These are phyloP conservation scores for Coreius guichenoti DNA, from an alignment of 2,797 vertebrate genomes.

Conservation along the genomic window DNA sequence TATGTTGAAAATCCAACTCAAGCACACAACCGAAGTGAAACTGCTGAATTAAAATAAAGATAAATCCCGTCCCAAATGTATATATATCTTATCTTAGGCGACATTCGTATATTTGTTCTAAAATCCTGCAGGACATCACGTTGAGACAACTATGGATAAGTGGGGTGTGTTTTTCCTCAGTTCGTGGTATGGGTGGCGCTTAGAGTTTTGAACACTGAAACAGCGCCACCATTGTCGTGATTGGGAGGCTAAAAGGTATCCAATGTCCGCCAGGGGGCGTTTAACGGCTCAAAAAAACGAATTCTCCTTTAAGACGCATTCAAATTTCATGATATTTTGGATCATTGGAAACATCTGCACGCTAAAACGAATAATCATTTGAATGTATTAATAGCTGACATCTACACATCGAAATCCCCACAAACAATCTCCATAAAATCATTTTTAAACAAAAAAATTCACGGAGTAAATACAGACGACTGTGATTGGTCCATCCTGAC, in stretches of 20 bases:
- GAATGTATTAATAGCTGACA: background rate
- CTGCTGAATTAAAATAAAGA: too few relatives aligned
- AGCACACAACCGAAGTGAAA: background rate
- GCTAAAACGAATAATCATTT: background rate
- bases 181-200: slow-evolving; percentile 23
- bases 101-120: background rate
- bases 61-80: background rate
- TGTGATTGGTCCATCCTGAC: background rate
- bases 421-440: background rate
- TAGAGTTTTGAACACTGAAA: slow-evolving; percentile 9
- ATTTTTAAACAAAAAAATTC: background rate
- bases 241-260: background rate
- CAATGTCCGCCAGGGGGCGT: background rate
- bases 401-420: background rate
- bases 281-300: background rate
- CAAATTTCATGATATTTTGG: background rate
- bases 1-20: background rate
- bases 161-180: background rate
- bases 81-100: background rate
- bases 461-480: background rate
- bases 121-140: slow-evolving; percentile 1
- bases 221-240: slow-evolving; percentile 5
- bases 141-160: background rate
- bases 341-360: background rate
- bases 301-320: background rate